Base-by-base conservation (phyloP, 2,113 vertebrate genomes). In the Benitochromis conjunctus region DNA sequence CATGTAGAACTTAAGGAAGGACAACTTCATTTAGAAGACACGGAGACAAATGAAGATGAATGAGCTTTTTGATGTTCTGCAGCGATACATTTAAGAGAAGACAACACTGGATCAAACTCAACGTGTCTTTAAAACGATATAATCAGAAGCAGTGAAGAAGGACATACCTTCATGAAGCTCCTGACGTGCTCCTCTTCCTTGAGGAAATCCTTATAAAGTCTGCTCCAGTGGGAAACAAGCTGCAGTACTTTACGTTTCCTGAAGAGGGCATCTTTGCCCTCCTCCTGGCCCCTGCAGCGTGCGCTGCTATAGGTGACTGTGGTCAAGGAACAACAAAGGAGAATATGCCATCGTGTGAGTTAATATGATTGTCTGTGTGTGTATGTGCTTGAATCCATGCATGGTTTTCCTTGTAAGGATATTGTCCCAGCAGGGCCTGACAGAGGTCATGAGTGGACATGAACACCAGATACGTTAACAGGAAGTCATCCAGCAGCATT, bases 351-450 rank as follows among this genome's bases (percentile, higher is more conserved):
- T 14, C 4, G 5, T 31, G 57, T 66, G 62, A 26, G 64, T 41
- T 21, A 48, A 11, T 48, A 69, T 16, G 64, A 43, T 12, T 26
- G n/a, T 43, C n/a, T n/a, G n/a, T 26, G 26, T 26, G 11, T 12
- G 41, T 4, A 4, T 43, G 41, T 69, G 36, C 29, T 21, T 53
- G 57, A 10, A 36, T 43, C 14, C 5, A 43, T 29, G 36, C 6
- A 46, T 12, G 43, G 16, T 74, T 6, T 38, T 57, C 31, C 19
- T 9, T 74, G 71, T 10, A 98, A 99, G 98, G 98, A 99, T 99
- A 99, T 99, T 99, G 98, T 93, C 97, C 98, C 81, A 99, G 94
- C 87, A 99, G 97, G 4, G 99, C 99, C 94, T 99, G 98, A 93
- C 98, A 99, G 93, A 99, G 96, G 95, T 99, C 99, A 74, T 96